Evolutionary conservation across 2,888 invertebrate genomes (phyloP).

Genomic region (Coremacera marginata): DNA sequence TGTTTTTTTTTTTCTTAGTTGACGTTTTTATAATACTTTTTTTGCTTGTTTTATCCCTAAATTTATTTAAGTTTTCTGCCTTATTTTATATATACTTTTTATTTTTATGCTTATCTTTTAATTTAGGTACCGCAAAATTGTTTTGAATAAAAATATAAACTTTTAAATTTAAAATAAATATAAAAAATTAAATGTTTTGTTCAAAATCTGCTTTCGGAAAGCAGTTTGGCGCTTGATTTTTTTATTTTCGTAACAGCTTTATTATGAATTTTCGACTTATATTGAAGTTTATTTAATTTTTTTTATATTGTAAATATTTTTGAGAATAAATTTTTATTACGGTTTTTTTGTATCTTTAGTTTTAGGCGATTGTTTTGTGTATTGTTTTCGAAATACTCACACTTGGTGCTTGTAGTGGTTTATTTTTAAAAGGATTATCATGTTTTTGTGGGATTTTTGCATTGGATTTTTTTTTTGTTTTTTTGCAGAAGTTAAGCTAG

Average conservation of each 20-base stretch:
- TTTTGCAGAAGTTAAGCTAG: too few species aligned
- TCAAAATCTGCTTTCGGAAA: too few species aligned
- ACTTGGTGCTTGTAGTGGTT: constrained; percentile 28
- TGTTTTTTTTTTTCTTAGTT: background rate
- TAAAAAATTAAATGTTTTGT: constrained; percentile 16
- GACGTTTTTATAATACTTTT: background rate
- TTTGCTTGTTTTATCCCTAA: too few species aligned
- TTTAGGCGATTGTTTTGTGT: constrained; percentile 40
- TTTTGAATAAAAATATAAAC: too few species aligned
- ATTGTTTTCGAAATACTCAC: constrained; percentile 34
- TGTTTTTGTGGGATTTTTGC: constrained; percentile 15
- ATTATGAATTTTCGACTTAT: too few species aligned
- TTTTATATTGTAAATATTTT: constrained; percentile 43
- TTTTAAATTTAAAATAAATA: too few species aligned
- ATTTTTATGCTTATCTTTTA: too few species aligned
- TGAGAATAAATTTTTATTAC: constrained; percentile 36
- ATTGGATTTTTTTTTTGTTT: background rate
- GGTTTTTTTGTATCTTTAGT: constrained; percentile 16
- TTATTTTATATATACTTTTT: too few species aligned
- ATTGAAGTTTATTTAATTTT: too few species aligned
- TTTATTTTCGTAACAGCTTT: too few species aligned
- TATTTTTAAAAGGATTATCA: constrained; percentile 38
- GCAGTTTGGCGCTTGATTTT: too few species aligned
- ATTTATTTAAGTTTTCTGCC: background rate
- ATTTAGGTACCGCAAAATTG: too few species aligned